Conservation (phyloP, 2,888 invertebrate genomes). For the Apamea anceps region DNA sequence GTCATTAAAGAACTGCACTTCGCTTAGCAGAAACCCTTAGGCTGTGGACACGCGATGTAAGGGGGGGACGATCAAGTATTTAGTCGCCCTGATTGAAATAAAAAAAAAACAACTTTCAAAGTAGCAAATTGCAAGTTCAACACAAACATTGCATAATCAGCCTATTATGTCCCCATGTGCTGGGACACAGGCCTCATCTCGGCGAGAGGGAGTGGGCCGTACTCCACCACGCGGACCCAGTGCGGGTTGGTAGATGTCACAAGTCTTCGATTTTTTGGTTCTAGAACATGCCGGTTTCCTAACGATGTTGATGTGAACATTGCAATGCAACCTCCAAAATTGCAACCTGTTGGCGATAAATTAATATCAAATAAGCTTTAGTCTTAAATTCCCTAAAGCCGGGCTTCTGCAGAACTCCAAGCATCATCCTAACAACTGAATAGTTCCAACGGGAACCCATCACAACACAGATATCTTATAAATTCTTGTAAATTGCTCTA, state of each 20-base stretch:
- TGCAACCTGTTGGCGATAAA: background rate
- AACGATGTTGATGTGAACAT: background rate
- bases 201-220: background rate
- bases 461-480: constrained; percentile 70
- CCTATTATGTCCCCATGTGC: background rate
- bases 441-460: constrained; percentile 60
- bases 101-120: background rate
- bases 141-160: background rate
- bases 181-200: background rate
- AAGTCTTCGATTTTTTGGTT: no score
- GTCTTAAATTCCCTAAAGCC: background rate
- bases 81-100: background rate
- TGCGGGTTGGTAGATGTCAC: no score
- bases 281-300: no score
- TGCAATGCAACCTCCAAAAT: background rate
- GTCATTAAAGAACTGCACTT: constrained; percentile 6
- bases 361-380: background rate
- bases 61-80: background rate
- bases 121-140: background rate
- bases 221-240: background rate
- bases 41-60: constrained; percentile 23
- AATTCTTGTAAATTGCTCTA: constrained; percentile 75
- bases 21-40: constrained; percentile 5
- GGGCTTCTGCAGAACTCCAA: background rate
- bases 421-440: constrained; percentile 19